phyloP scores from a whole-genome alignment of 2,113 vertebrate species.

The Heterotilapia buettikoferi region DNA sequence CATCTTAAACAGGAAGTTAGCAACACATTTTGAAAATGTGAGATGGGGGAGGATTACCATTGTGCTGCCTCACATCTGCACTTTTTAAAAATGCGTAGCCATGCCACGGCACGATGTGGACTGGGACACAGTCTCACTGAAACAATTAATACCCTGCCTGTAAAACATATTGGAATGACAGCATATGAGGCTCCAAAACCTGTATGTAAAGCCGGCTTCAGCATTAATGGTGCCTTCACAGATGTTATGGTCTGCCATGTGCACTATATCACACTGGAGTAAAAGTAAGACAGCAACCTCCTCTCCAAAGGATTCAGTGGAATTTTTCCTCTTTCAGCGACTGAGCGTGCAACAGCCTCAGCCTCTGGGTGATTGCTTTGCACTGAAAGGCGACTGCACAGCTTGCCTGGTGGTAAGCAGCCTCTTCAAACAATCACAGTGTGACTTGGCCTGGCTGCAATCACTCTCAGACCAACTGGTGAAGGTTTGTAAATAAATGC shows the following conservation, averaged over 20 bases:
- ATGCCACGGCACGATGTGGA: neutral
- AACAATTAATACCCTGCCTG: neutral
- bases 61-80: neutral
- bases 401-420: neutral
- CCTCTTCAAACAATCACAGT: neutral
- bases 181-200: neutral
- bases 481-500: neutral
- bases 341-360: neutral
- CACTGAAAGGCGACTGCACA: neutral
- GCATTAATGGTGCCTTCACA: neutral
- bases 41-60: neutral
- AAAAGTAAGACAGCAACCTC: neutral
- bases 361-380: neutral
- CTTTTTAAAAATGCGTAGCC: neutral
- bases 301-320: neutral
- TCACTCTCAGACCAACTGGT: neutral
- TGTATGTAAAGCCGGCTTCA: neutral
- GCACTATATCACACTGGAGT: neutral
- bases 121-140: neutral
- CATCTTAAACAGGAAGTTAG: neutral
- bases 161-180: neutral
- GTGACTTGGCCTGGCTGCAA: neutral
- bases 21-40: neutral
- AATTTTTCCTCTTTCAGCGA: neutral
- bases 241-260: neutral